Conservation (phyloP, 2,888 invertebrate genomes). For the Habrosyne pyritoides region DNA sequence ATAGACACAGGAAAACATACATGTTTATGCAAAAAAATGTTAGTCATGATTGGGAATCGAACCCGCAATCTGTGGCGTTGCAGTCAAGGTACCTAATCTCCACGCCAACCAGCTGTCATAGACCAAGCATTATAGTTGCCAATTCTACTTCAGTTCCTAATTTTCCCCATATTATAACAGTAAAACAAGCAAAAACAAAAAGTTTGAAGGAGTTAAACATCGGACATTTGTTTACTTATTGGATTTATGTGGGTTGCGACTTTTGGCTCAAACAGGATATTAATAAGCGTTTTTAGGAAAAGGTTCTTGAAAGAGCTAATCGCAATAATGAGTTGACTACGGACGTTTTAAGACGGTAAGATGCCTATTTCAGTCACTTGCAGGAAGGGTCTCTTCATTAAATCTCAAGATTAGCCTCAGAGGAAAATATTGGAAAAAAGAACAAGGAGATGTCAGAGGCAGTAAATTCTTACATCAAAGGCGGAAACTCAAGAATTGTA, state of each 20-base stretch:
- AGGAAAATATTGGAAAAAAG: slow-evolving; percentile 2
- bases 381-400: not conserved
- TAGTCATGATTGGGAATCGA: no score
- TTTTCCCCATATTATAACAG: no score
- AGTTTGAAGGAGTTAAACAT: no score
- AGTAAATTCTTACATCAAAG: not conserved
- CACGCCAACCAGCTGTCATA: no score
- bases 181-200: not conserved
- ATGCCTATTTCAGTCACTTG: not conserved
- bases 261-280: not conserved
- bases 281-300: not conserved
- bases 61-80: no score
- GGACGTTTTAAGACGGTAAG: slow-evolving; percentile 1
- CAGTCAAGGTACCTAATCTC: no score
- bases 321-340: not conserved
- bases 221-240: not conserved
- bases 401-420: not conserved
- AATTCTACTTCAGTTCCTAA: no score
- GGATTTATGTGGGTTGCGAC: not conserved
- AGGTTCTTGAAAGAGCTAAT: not conserved
- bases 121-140: no score
- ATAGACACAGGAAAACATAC: no score
- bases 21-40: no score
- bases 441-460: not conserved
- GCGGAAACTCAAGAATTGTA: not conserved